phyloP scores from a whole-genome alignment of 2,888 invertebrate genomes.

The Helleia helle region DNA sequence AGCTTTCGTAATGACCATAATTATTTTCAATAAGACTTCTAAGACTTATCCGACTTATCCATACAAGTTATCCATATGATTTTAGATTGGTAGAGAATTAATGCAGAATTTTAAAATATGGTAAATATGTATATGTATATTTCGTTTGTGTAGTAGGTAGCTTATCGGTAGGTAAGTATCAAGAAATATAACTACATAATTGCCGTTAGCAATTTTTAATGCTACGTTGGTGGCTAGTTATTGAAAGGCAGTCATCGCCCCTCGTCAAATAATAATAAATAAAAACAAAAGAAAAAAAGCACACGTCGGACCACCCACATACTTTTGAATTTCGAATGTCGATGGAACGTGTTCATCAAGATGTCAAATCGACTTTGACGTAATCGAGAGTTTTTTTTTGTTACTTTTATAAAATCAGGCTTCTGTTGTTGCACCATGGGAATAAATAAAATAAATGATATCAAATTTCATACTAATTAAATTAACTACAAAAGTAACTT shows the following conservation, averaged over 20 bases:
- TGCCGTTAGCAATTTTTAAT: slow-evolving; percentile 50
- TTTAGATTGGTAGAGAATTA: too few species aligned
- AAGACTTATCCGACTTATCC: too few species aligned
- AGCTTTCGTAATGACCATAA: too few species aligned
- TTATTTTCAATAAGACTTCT: too few species aligned
- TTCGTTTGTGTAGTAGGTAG: too few species aligned
- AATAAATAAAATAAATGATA: slow-evolving; percentile 22
- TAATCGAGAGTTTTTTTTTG: slow-evolving; percentile 60
- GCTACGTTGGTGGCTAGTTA: slow-evolving; percentile 60
- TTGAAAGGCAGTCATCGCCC: slow-evolving; percentile 60
- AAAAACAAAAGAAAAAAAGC: slow-evolving; percentile 42
- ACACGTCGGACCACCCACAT: slow-evolving; percentile 62
- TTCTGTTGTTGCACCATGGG: slow-evolving; percentile 31
- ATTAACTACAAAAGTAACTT: too few species aligned
- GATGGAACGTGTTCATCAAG: slow-evolving; percentile 67
- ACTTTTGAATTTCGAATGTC: slow-evolving; percentile 56
- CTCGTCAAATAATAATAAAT: slow-evolving; percentile 37
- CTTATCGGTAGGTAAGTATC: too few species aligned
- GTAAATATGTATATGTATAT: too few species aligned
- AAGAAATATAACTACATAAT: slow-evolving; percentile 26
- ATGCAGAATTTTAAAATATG: too few species aligned
- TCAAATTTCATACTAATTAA: too few species aligned
- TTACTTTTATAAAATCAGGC: slow-evolving; percentile 28
- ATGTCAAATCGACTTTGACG: slow-evolving; percentile 71
- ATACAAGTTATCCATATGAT: too few species aligned